These are phyloP conservation scores for Aspidiotus rigidus DNA, from an alignment of 2,888 invertebrate genomes.

Conservation along the genomic window DNA sequence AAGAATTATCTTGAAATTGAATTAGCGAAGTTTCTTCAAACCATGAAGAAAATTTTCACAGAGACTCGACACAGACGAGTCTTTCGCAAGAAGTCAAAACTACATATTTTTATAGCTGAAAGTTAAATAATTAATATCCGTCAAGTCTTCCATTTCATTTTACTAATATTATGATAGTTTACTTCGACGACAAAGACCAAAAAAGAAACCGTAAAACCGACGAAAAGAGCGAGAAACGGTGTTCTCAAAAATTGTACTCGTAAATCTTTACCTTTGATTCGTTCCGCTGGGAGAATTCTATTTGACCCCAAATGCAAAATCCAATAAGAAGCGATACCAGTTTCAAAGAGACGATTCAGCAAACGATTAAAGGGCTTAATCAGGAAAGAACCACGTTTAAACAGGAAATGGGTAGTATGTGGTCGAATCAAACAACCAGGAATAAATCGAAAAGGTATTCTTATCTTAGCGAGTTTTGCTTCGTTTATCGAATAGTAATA, in stretches of 20 bases:
- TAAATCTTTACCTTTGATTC: constrained; percentile 34
- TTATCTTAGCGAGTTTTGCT: constrained; percentile 35
- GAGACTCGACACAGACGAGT: too few relatives aligned
- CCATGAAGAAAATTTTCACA: too few relatives aligned
- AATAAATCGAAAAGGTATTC: constrained; percentile 36
- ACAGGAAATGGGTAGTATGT: constrained; percentile 36
- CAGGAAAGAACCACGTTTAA: constrained; percentile 35
- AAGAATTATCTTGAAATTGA: too few relatives aligned
- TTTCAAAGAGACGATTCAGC: constrained; percentile 35
- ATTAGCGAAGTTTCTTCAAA: too few relatives aligned
- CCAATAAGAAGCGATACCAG: constrained; percentile 36
- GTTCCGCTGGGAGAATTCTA: constrained; percentile 35
- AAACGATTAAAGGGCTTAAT: constrained; percentile 29
- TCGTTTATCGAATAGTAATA: constrained; percentile 36
- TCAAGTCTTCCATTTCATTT: too few relatives aligned
- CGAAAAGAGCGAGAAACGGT: constrained; percentile 34
- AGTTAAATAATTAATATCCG: too few relatives aligned
- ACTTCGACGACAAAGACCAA: constrained; percentile 32
- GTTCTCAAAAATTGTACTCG: constrained; percentile 32
- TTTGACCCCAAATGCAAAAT: constrained; percentile 36
- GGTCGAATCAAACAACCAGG: constrained; percentile 37
- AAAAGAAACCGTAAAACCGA: constrained; percentile 29
- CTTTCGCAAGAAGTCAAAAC: too few relatives aligned
- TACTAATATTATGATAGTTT: too few relatives aligned
- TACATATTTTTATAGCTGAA: too few relatives aligned